These are phyloP conservation scores for Esox niger DNA, from an alignment of 2,113 vertebrate genomes.

Conservation along the genomic window DNA sequence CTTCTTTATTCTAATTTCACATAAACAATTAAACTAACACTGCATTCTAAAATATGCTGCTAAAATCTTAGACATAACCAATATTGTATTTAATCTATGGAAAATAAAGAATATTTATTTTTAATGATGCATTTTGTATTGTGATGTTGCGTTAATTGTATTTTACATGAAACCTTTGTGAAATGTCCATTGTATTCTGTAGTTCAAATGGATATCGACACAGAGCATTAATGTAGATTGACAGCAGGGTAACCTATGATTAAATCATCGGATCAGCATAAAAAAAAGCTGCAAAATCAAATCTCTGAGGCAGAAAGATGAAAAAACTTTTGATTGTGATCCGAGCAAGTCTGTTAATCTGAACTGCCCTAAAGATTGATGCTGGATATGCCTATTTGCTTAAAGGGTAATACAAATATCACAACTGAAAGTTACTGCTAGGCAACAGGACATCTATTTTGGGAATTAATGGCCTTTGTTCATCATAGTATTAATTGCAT, in stretches of 20 bases:
- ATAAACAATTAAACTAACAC: background rate
- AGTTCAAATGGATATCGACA: background rate
- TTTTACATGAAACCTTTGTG: background rate
- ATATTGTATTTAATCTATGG: conserved; percentile 28
- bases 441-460: no score
- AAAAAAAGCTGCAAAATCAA: no score
- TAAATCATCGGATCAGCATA: no score
- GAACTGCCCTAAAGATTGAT: no score
- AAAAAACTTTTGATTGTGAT: no score
- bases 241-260: no score
- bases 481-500: background rate
- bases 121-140: conserved; percentile 31
- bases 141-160: background rate
- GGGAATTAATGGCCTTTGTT: background rate
- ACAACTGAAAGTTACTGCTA: no score
- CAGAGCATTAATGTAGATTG: no score
- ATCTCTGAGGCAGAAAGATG: no score
- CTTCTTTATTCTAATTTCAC: background rate
- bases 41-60: background rate
- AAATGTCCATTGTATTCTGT: background rate
- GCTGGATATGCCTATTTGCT: no score
- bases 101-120: conserved; percentile 72
- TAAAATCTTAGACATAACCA: conserved; percentile 16
- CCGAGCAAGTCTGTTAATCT: no score
- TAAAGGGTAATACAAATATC: no score